These are phyloP conservation scores for Chunga burmeisteri DNA, from an alignment of 2,113 vertebrate species.

Conservation along the genomic window DNA sequence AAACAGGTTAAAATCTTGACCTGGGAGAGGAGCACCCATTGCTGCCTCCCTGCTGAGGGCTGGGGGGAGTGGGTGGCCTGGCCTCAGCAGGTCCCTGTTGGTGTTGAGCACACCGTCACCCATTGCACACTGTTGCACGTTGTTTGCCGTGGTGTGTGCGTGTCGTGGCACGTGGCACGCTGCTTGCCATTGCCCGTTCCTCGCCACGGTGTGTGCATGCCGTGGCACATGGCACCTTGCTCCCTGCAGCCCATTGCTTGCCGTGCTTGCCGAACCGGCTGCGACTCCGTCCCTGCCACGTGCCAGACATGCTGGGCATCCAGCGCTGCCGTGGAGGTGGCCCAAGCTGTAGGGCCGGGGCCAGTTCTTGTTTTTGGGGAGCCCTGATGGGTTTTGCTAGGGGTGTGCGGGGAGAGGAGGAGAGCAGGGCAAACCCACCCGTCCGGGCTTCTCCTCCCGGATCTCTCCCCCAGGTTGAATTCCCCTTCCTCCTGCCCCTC, in stretches of 20 bases:
- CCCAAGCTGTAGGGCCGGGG: not conserved
- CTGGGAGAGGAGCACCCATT: not conserved
- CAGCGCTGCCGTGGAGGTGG: not conserved
- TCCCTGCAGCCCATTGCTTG: not conserved
- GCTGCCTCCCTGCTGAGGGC: not conserved
- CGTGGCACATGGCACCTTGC: not conserved
- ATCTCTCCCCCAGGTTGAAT: not conserved
- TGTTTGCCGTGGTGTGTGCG: not conserved
- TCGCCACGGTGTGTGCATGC: no score
- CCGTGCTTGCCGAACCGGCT: not conserved
- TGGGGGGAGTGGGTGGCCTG: not conserved
- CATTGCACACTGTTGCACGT: rapidly evolving
- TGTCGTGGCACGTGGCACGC: not conserved
- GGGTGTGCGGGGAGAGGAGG: no score
- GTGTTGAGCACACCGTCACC: not conserved
- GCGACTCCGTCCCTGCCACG: rapidly evolving
- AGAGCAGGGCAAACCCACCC: not conserved
- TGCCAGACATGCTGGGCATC: not conserved
- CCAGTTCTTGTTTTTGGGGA: not conserved
- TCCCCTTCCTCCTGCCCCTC: not conserved
- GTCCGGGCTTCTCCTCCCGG: not conserved
- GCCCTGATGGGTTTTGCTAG: not conserved
- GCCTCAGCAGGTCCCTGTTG: not conserved
- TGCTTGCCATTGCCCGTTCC: not conserved
- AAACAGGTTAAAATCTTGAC: not conserved